Percentiles rank a stretch among this genome's conserved stretches.
Conservation (phyloP, 2,113 vertebrate genomes). For the Ursus arctos region DNA sequence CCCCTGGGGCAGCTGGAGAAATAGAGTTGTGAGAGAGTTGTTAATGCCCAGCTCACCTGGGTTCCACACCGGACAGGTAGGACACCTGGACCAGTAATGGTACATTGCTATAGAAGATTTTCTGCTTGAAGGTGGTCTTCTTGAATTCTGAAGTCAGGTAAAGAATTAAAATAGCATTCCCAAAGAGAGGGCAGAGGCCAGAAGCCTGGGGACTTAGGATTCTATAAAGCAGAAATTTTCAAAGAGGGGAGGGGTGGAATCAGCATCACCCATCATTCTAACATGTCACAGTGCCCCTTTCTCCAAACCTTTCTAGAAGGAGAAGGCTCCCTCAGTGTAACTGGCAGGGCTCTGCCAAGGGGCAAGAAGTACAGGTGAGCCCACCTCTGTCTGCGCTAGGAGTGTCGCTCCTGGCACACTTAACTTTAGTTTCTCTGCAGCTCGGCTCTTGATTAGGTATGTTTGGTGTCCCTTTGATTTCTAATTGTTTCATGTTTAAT, state of each 20-base stretch:
- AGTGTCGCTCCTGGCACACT: neutral
- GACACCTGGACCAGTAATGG: neutral
- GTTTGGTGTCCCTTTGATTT: neutral
- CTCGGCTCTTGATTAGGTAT: neutral
- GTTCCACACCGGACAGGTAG: neutral
- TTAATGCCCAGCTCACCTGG: neutral
- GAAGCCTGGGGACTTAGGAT: neutral
- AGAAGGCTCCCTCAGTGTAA: neutral
- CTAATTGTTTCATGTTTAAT: neutral
- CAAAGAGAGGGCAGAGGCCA: neutral
- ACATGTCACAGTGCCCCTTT: neutral
- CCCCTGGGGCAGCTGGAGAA: neutral
- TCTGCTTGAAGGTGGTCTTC: neutral
- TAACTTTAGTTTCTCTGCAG: neutral
- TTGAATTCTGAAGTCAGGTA: conserved; percentile 13
- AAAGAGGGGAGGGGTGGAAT: neutral
- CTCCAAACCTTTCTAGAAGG: neutral
- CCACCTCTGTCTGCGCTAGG: neutral
- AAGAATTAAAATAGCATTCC: neutral
- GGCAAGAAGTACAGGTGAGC: neutral
- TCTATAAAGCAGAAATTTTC: neutral
- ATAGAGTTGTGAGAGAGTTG: neutral
- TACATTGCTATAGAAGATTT: neutral
- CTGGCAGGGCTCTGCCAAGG: neutral
- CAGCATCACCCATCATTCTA: neutral